phyloP scores from a whole-genome alignment of 1,140 invertebrate species.

The Polypedilum pembai region DNA sequence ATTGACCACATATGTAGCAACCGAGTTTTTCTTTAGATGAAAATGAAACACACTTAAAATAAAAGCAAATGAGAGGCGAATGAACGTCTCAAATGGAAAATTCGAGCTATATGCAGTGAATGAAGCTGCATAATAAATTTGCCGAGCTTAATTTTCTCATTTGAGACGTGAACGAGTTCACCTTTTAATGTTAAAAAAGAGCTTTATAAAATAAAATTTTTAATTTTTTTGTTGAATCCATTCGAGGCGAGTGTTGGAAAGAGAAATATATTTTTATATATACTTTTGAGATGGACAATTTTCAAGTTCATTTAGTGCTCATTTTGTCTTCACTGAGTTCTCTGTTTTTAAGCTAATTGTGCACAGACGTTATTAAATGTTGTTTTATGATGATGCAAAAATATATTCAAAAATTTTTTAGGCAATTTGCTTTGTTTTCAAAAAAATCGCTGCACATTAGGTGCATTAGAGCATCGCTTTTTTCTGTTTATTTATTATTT shows the following conservation, averaged over 20 bases:
- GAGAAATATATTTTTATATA: not conserved
- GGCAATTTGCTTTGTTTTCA: no score
- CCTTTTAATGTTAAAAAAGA: slow-evolving; percentile 21
- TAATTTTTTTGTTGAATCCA: not conserved
- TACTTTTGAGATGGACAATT: not conserved
- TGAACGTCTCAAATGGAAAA: slow-evolving; percentile 22
- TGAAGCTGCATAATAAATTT: not conserved
- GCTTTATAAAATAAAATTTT: not conserved
- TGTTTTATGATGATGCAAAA: no score
- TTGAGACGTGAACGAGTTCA: slow-evolving; percentile 20
- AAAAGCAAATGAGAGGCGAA: not conserved
- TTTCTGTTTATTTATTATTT: not conserved
- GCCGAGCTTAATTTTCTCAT: not conserved
- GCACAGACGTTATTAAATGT: no score
- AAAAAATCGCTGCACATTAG: not conserved
- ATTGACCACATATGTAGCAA: slow-evolving; percentile 26
- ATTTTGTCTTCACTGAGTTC: no score
- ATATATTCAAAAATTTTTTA: no score
- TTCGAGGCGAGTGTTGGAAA: not conserved
- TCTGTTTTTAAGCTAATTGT: no score
- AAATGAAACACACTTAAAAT: not conserved
- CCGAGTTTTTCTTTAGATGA: not conserved
- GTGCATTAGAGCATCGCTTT: slow-evolving; percentile 2
- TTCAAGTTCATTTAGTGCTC: no score
- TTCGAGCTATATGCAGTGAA: not conserved